Evolutionary conservation across 2,797 vertebrate species (phyloP).

Genomic region (Brachyalestes nurse): DNA sequence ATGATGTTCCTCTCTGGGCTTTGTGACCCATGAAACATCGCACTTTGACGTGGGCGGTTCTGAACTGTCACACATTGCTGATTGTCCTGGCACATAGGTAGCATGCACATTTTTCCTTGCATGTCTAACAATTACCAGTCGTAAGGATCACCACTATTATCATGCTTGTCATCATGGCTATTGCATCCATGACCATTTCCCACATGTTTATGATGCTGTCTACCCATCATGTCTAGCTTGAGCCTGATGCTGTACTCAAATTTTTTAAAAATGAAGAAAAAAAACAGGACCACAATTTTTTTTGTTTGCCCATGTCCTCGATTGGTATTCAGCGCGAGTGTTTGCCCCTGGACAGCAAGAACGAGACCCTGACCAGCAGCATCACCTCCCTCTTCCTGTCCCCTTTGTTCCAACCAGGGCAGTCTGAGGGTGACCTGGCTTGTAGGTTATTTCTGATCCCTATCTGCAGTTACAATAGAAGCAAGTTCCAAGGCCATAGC

Average conservation of each 20-base stretch:
- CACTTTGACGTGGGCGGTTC: slow-evolving; percentile 39
- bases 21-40: slow-evolving; percentile 30
- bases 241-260: background rate
- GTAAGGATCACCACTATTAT: background rate
- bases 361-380: slow-evolving; percentile 45
- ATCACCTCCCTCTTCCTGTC: slow-evolving; percentile 37
- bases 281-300: background rate
- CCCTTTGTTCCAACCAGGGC: slow-evolving; percentile 62
- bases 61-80: slow-evolving; percentile 9
- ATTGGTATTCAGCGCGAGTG: slow-evolving; percentile 46
- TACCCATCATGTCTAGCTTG: background rate
- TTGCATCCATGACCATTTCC: background rate
- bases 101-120: slow-evolving; percentile 18
- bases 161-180: background rate
- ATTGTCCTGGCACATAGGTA: slow-evolving; percentile 44
- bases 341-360: slow-evolving; percentile 25
- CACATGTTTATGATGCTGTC: background rate
- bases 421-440: slow-evolving; percentile 70
- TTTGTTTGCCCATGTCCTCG: background rate
- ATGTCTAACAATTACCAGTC: slow-evolving; percentile 8
- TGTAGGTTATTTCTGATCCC: slow-evolving; percentile 76
- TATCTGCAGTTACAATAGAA: slow-evolving; percentile 78
- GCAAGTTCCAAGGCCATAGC: slow-evolving; percentile 78
- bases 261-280: background rate
- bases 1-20: slow-evolving; percentile 33